Evolutionary conservation across 2,888 invertebrate genomes (phyloP).

Genomic region (Pseudococcus longispinus): DNA sequence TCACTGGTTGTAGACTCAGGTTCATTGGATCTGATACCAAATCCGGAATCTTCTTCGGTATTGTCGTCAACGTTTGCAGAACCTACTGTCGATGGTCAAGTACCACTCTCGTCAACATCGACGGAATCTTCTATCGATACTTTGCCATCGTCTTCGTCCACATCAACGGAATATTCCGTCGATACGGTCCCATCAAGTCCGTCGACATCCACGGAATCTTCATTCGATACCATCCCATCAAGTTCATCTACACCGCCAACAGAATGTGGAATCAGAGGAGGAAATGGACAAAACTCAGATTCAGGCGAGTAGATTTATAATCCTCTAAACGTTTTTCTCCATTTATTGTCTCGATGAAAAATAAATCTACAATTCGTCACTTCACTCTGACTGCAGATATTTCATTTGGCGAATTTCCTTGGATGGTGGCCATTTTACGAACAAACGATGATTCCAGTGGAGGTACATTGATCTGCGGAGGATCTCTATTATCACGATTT

Average conservation of each 20-base stretch:
- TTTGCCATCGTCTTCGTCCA: background rate
- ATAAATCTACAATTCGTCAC: background rate
- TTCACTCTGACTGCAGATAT: background rate
- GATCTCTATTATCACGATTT: slow-evolving; percentile 76
- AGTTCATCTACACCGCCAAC: background rate
- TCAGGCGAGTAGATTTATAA: background rate
- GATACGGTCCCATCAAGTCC: background rate
- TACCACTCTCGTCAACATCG: background rate
- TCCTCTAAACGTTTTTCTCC: too few relatives aligned
- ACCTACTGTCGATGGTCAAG: background rate
- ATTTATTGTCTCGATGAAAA: too few relatives aligned
- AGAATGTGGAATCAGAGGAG: background rate
- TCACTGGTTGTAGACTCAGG: background rate
- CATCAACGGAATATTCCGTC: background rate
- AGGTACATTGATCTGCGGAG: slow-evolving; percentile 72
- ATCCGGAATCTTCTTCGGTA: background rate
- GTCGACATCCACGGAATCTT: background rate
- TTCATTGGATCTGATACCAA: background rate
- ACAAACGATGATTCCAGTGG: slow-evolving; percentile 62
- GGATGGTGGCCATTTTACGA: slow-evolving; percentile 32
- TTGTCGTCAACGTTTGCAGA: background rate
- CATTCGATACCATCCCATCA: background rate
- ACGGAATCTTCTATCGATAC: background rate
- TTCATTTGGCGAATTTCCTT: background rate
- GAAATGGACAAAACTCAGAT: background rate